phyloP scores from a whole-genome alignment of 2,888 invertebrate genomes.

The Melinaea marsaeus region DNA sequence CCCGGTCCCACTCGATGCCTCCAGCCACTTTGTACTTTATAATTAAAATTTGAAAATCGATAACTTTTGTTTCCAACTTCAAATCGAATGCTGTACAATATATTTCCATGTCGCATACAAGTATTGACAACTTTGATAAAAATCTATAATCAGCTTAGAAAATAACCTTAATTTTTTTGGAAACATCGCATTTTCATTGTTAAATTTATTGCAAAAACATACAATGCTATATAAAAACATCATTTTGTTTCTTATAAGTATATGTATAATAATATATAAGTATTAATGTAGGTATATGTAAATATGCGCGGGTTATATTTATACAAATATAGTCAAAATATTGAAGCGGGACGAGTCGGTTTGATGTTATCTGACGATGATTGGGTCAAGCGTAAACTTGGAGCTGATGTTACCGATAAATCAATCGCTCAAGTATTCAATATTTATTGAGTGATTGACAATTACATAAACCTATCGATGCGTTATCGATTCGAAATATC shows the following conservation, averaged over 20 bases:
- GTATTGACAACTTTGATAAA: no score
- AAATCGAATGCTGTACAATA: no score
- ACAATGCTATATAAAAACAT: no score
- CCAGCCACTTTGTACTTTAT: constrained; percentile 54
- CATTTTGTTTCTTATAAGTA: no score
- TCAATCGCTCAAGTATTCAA: constrained; percentile 42
- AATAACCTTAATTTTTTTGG: no score
- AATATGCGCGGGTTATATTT: no score
- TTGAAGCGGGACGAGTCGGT: constrained; percentile 51
- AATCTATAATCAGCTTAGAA: no score
- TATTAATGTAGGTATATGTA: no score
- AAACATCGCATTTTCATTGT: no score
- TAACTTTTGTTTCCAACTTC: constrained; percentile 34
- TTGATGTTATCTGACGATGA: constrained; percentile 61
- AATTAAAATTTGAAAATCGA: constrained; percentile 71
- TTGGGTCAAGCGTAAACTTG: constrained; percentile 49
- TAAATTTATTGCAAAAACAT: no score
- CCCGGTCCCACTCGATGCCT: constrained; percentile 69
- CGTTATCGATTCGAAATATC: not conserved
- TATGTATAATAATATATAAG: no score
- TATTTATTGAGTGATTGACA: constrained; percentile 8
- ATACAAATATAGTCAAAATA: constrained; percentile 48
- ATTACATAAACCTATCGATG: not conserved
- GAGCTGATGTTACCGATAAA: constrained; percentile 57
- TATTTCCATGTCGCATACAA: no score